Evolutionary conservation across 1,140 invertebrate species (phyloP), one percentile per base, ranked within the genome.

Genomic region (Drosophila navojoa): DNA sequence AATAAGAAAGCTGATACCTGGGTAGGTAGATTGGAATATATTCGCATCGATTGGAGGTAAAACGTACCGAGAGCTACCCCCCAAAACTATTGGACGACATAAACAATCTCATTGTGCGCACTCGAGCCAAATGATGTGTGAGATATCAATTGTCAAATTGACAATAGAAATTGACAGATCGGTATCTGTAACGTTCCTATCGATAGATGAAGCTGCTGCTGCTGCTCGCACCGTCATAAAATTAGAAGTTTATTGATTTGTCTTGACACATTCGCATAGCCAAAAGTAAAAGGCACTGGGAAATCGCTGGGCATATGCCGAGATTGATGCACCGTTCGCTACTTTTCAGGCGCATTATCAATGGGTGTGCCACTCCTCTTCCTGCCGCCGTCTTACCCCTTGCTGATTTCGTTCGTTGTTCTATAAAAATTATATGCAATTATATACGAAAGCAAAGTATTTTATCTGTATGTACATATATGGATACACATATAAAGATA

Each of bases 241-340:
- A 90, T 90, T 80, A 91, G 70, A 91, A 91, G 82, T 90, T 90
- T 90, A 90, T 90, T 90, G 87, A 90, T 90, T 90, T 90, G 87
- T 90, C 89, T 76, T 90, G 87, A 90, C 87, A 90, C 77, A 71
- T 89, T 80, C 50, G 81, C 85, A 68, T 49, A 42, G 70, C 59
- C 42, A 54, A 59, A 55, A 64, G 44, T 44, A 50, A 16, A 40
- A 35, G 60, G 54, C 44, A 72, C 53, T 59, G 57, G 54, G 66
- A 71, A 62, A 58, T 68, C 58, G 13, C 54, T 59, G 52, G 54
- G 66, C 67, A 62, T 58, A 68, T 53, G 13, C 59, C 52, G 29
- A 76, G 77, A 85, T 86, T 81, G 81, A 81, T 81, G 68, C 64
- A 52, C 5, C 11, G 13, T 58, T 59, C 25, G 44, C 60, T 40